Percentiles rank a stretch among this genome's conserved stretches.
phyloP scores from a whole-genome alignment of 2,113 vertebrate genomes.

The Dermatemys mawii region DNA sequence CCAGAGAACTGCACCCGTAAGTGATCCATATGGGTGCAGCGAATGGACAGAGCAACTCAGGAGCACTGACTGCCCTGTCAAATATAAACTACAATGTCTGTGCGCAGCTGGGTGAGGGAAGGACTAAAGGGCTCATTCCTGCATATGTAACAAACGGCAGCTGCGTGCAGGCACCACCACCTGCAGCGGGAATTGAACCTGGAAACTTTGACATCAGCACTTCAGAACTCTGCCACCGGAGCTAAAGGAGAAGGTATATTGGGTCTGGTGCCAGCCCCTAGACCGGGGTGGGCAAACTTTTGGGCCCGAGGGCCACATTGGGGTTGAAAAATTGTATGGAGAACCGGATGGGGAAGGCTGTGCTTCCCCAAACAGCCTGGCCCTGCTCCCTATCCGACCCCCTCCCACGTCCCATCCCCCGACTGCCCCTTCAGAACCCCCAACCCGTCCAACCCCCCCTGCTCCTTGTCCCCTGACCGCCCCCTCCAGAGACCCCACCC shows the following conservation, averaged over 20 bases:
- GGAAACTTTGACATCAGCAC: fast-evolving
- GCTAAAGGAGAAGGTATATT: neutral
- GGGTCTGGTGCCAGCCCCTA: neutral
- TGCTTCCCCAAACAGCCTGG: too few relatives aligned
- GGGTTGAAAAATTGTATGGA: too few relatives aligned
- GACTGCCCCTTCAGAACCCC: too few relatives aligned
- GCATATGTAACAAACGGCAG: fast-evolving
- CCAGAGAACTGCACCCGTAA: neutral
- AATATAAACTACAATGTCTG: neutral
- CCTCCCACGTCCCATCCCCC: too few relatives aligned
- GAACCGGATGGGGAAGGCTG: too few relatives aligned
- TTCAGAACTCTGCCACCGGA: neutral
- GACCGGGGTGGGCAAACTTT: too few relatives aligned
- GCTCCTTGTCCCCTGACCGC: too few relatives aligned
- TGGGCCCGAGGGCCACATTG: too few relatives aligned
- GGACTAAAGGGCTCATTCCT: neutral
- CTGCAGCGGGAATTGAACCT: neutral
- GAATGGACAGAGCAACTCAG: neutral
- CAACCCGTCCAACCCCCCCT: too few relatives aligned
- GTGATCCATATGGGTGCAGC: neutral
- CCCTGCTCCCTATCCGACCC: too few relatives aligned
- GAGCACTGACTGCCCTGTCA: neutral
- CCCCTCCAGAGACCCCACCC: too few relatives aligned
- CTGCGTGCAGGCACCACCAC: neutral
- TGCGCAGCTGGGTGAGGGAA: neutral